These are phyloP conservation scores for Ophioninae sp. DNA, from an alignment of 2,888 invertebrate species.

Conservation along the genomic window DNA sequence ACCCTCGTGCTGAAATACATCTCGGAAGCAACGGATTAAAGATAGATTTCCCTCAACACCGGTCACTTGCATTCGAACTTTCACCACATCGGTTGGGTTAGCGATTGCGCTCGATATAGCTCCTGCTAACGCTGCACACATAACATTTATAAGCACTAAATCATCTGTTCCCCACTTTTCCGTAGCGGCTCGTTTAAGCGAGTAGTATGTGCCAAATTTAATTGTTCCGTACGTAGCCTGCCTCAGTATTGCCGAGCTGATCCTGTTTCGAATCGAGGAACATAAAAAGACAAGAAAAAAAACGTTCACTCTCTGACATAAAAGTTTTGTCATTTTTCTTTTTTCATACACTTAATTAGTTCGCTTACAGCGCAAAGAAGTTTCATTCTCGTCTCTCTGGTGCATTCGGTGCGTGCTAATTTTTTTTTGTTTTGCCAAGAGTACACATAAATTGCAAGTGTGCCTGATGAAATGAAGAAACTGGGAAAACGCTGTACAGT, in stretches of 20 bases:
- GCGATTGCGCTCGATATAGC: constrained; percentile 97
- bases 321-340: constrained; percentile 4
- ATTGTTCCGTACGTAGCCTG: constrained; percentile 98
- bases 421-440: constrained; percentile 35
- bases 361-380: constrained; percentile 35
- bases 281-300: constrained; percentile 41
- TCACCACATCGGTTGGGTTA: constrained; percentile 97
- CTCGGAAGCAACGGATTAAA: constrained; percentile 89
- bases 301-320: constrained; percentile 34
- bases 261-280: constrained; percentile 83
- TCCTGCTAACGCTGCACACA: constrained; percentile 92
- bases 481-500: constrained; percentile 45
- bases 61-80: constrained; percentile 95
- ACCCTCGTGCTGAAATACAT: constrained; percentile 93
- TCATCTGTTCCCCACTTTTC: constrained; percentile 78
- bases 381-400: constrained; percentile 28
- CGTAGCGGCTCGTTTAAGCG: constrained; percentile 86
- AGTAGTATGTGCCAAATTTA: constrained; percentile 97
- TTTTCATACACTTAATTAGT: constrained; percentile 6
- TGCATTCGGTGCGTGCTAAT: constrained; percentile 43
- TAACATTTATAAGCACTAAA: constrained; percentile 84
- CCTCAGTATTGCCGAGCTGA: constrained; percentile 94
- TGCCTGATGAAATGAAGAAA: constrained; percentile 32
- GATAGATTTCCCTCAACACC: constrained; percentile 79
- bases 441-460: constrained; percentile 46